Evolutionary conservation across 2,797 vertebrate species (phyloP).

Genomic region (Danio jaintianensis): DNA sequence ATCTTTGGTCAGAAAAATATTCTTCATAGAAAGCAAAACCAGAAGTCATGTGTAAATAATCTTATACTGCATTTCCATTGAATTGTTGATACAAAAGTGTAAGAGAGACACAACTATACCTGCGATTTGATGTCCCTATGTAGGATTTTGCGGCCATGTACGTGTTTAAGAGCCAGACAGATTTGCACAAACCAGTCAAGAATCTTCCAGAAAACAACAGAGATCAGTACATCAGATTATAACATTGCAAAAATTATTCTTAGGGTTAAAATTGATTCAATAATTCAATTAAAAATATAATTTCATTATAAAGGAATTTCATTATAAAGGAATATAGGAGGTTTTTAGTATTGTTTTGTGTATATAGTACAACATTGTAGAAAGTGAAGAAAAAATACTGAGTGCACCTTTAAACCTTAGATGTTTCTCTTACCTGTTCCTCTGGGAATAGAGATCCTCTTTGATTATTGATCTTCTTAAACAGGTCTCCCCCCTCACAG

Average conservation of each 20-base stretch:
- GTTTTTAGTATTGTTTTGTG: neutral
- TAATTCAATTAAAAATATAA: neutral
- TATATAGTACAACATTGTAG: neutral
- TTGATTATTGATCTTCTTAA: conserved; percentile 97
- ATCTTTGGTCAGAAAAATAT: conserved; percentile 97
- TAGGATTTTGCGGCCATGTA: conserved; percentile 96
- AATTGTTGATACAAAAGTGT: neutral
- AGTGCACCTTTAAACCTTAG: neutral
- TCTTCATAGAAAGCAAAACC: conserved; percentile 74
- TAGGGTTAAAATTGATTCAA: neutral
- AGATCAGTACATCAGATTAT: conserved; percentile 2
- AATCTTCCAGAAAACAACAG: conserved; percentile 79
- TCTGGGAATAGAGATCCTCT: conserved; percentile 91
- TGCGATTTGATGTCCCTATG: conserved; percentile 99
- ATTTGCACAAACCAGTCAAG: conserved; percentile 99
- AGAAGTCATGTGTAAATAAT: neutral
- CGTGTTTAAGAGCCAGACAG: conserved; percentile 95
- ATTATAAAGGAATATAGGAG: neutral
- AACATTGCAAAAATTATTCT: neutral
- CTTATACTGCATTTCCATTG: neutral
- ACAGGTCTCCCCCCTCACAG: conserved; percentile 97
- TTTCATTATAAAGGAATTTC: neutral
- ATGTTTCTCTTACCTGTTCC: conserved; percentile 83
- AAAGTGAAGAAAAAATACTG: neutral
- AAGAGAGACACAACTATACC: conserved; percentile 73